Conservation (phyloP, 1,140 invertebrate species). For the Sitobion miscanthi region DNA sequence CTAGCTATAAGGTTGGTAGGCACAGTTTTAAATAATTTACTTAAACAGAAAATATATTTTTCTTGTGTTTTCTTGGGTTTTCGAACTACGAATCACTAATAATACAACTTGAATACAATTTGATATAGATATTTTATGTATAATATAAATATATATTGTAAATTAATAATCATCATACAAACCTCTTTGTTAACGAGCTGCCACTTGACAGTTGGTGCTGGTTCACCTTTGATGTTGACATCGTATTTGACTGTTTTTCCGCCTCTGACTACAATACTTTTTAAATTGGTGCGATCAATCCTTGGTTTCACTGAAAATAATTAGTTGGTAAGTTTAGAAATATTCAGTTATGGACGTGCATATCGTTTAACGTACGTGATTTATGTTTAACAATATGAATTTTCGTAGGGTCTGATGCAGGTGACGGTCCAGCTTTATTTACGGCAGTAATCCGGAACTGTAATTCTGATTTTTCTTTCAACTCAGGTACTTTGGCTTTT, state of each 20-base stretch:
- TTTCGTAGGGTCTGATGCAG: slow-evolving; percentile 93
- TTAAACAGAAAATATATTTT: neutral
- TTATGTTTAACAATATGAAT: slow-evolving; percentile 90
- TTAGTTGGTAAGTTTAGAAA: neutral
- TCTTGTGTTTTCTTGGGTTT: neutral
- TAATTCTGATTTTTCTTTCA: slow-evolving; percentile 91
- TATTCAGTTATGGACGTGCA: neutral
- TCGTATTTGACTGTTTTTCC: slow-evolving; percentile 93
- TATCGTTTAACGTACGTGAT: slow-evolving; percentile 70
- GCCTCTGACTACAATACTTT: slow-evolving; percentile 86
- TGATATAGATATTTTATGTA: neutral
- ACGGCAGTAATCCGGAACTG: slow-evolving; percentile 95
- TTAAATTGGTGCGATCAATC: slow-evolving; percentile 93
- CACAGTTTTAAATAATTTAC: neutral
- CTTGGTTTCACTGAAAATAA: slow-evolving; percentile 85
- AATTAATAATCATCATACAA: neutral
- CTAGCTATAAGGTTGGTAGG: neutral
- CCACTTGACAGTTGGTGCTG: slow-evolving; percentile 92
- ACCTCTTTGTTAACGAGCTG: slow-evolving; percentile 70
- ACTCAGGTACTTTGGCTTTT: slow-evolving; percentile 80
- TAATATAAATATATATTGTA: neutral
- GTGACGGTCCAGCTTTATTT: slow-evolving; percentile 94
- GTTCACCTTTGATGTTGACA: slow-evolving; percentile 92
- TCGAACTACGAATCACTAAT: neutral
- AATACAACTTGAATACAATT: neutral